Evolutionary conservation across 2,797 vertebrate species (phyloP), one percentile per base, ranked within the genome.

Genomic region (Pogonophryne albipinna): DNA sequence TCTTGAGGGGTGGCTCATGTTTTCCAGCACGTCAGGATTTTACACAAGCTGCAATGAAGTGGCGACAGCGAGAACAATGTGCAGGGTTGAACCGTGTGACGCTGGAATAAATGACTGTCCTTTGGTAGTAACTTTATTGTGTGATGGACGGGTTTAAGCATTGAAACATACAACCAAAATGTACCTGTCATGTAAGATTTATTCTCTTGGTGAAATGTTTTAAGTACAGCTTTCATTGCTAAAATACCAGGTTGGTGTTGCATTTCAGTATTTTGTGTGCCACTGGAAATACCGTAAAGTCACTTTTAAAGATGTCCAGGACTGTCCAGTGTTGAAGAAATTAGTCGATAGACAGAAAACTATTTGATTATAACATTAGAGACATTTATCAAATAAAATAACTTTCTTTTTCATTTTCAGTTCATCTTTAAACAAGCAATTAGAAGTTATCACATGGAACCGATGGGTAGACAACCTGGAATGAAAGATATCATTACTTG

Each of bases 21-120:
- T 80, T 81, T 83, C 82, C 71, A 73, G 60, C 10, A 0, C 73
- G 63, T 83, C 66, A 69, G 0, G 58, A 53, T 76, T 67, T 89
- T 83, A 76, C 63, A 46, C 58, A 82, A 76, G 46, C 70, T 71
- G 63, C 78, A 71, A 27, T 79, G 70, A 55, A 76, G 20, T 23
- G 47, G 74, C 19, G 7, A 61, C 10, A 46, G 23, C 41, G 42
- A 58, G 60, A 53, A 11, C 76, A 56, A 57, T 2, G 27, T 10
- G 47, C 16, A 51, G 47, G 16, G n/a, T 55, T 46, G 23, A 77
- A 58, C 10, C 0, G 2, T 63, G 66, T 56, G 45, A 31, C 50
- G 41, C 49, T 15, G 68, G 16, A 10, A 23, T 55, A 31, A 38
- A 20, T 15, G 19, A 31, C 42, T 53, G 27, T 41, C 49, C 20